These are phyloP conservation scores for human (Homo sapiens) DNA, from an alignment of 2,113 vertebrate genomes.

Conservation along the genomic window DNA sequence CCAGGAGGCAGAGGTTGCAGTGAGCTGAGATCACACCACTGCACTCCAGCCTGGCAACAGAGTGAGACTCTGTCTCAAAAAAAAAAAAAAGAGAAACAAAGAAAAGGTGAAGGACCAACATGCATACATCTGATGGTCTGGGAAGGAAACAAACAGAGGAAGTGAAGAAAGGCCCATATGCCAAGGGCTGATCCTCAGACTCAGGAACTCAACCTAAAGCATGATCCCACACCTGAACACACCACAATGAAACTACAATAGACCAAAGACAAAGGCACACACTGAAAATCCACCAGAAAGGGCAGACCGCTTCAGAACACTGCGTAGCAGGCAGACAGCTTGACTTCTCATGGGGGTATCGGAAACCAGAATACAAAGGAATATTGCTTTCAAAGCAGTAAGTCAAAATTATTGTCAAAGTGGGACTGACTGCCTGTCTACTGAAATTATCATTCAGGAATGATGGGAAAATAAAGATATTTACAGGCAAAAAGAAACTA, in stretches of 20 bases:
- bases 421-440: no score
- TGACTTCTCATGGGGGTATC: not conserved
- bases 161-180: not conserved
- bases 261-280: not conserved
- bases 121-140: not conserved
- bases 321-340: rapidly evolving
- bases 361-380: not conserved
- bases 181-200: not conserved
- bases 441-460: not conserved
- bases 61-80: no score
- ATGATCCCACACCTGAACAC: not conserved
- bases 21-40: no score
- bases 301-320: not conserved
- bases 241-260: no score
- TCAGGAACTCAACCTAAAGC: rapidly evolving
- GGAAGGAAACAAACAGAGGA: not conserved
- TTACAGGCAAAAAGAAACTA: not conserved
- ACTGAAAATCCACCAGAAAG: not conserved
- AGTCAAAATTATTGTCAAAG: not conserved
- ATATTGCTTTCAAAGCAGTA: not conserved
- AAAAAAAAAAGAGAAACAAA: not conserved
- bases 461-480: not conserved
- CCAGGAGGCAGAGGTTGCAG: no score
- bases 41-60: no score
- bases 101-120: not conserved